Base-by-base conservation (phyloP, 2,113 vertebrate genomes). In the Leptobrachium leishanense region DNA sequence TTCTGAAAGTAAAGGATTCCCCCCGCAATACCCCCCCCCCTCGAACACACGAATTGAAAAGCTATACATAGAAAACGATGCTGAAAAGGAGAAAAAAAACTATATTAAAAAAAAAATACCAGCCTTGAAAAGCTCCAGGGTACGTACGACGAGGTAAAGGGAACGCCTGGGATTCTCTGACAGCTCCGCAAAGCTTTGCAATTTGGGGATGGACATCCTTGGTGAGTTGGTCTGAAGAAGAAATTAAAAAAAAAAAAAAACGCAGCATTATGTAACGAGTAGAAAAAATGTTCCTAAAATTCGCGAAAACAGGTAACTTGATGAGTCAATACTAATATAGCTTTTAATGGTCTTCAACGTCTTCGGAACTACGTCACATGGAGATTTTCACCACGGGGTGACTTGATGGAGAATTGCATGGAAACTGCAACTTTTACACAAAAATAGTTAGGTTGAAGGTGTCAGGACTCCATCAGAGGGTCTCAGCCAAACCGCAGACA, bases 11-110 rank as follows among this genome's bases (percentile, higher is more conserved):
- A 54, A 42, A 79, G 77, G 77, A 73, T 73, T 79, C 41, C 77
- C 77, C 71, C 46, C 57, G n/a, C 31, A 40, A 40, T 44, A 13
- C 63, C 44, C 46, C 69, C 43, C 77, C 46, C 43, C 70, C 70
- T n/a, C 54, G 46, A 73, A 46, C 68, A 62, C 46, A 53, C 68
- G 31, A 11, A 57, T 67, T 63, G 42, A 53, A 8, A 68, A 44
- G 67, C 76, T 78, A 78, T 78, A 78, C 76, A 78, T 78, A 78
- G 76, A 71, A 64, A 63, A 43, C 20, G 57, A 78, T 72, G 76
- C 57, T 76, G 13, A 41, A 68, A 68, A 72, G n/a, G 43, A 64
- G 50, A 63, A 72, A 40, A 71, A n/a, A 50, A 46, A 65, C 73
- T n/a, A n/a, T 54, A 54, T 1, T 11, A 53, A 40, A 43, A 76